These are phyloP conservation scores for Lethenteron reissneri DNA, from an alignment of 2,113 vertebrate species.

Conservation along the genomic window DNA sequence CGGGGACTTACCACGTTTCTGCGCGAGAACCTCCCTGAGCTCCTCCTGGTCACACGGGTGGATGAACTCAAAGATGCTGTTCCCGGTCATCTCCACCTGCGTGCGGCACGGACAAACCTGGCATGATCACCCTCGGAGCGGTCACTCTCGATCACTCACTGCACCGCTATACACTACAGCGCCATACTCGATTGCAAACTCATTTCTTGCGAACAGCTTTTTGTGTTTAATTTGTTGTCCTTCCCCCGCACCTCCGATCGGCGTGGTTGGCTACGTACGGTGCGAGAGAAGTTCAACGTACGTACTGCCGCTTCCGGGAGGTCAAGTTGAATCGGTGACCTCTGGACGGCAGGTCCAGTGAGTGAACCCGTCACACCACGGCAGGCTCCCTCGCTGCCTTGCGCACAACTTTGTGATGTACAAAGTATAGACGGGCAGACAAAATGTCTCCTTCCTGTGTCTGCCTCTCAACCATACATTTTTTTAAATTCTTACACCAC, in stretches of 20 bases:
- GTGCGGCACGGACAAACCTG: conserved; percentile 9
- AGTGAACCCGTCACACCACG: too few species aligned
- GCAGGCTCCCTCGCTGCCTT: too few species aligned
- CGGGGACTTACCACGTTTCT: conserved; percentile 49
- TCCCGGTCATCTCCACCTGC: conserved; percentile 84
- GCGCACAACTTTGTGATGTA: too few species aligned
- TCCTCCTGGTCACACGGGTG: conserved; percentile 96
- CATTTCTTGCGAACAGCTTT: background rate
- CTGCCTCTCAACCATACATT: too few species aligned
- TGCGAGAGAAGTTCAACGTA: too few species aligned
- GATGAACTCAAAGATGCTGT: conserved; percentile 85
- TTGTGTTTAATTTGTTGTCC: background rate
- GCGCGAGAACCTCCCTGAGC: conserved; percentile 74
- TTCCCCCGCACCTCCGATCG: background rate
- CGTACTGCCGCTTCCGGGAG: too few species aligned
- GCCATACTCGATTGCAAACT: too few species aligned
- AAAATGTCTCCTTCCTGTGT: too few species aligned
- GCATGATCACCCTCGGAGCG: conserved; percentile 1
- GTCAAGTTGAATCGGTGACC: too few species aligned
- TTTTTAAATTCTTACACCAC: too few species aligned
- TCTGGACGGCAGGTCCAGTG: too few species aligned
- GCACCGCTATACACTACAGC: background rate
- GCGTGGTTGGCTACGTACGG: background rate
- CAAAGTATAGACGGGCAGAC: too few species aligned
- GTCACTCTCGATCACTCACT: conserved; percentile 5